A percentile compares a stretch with the other conserved stretches of the same genome.
Conservation (phyloP, 2,797 vertebrate genomes). For the Odontamblyopus rebecca region DNA sequence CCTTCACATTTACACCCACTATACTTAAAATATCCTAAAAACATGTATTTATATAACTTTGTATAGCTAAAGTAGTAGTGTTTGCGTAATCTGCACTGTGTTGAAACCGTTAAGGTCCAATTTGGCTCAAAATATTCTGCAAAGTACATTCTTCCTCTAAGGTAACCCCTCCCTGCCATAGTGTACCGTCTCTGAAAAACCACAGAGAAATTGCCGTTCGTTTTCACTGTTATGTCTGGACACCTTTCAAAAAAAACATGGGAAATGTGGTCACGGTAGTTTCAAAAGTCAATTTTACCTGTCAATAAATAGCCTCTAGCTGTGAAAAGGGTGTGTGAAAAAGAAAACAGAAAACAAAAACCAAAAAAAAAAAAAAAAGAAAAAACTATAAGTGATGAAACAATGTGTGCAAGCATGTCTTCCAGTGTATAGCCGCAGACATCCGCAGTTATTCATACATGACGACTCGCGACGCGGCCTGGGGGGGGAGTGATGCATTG, state of each 20-base stretch:
- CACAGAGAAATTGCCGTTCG: neutral
- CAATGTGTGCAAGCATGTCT: slow-evolving; percentile 3
- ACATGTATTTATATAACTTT: neutral
- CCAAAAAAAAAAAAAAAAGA: neutral
- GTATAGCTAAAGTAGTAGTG: neutral
- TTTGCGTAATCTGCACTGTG: neutral
- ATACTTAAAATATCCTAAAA: too few relatives aligned
- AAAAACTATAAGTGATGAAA: slow-evolving; percentile 17
- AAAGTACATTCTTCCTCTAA: neutral
- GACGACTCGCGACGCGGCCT: slow-evolving; percentile 19
- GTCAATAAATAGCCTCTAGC: slow-evolving; percentile 39
- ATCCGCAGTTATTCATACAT: slow-evolving; percentile 21
- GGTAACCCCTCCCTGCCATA: neutral
- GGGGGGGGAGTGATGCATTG: slow-evolving; percentile 41
- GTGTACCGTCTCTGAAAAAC: neutral
- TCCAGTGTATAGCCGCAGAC: slow-evolving; percentile 7
- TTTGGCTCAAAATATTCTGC: neutral
- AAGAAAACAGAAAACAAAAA: slow-evolving; percentile 4
- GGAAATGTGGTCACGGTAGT: neutral
- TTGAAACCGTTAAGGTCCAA: slow-evolving; percentile 1
- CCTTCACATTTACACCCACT: too few relatives aligned
- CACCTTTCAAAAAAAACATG: neutral
- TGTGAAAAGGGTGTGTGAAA: slow-evolving; percentile 26
- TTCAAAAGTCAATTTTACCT: slow-evolving; percentile 6
- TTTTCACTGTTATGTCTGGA: neutral